These are phyloP conservation scores for Istiophorus platypterus DNA, from an alignment of 2,113 vertebrate species.

Conservation along the genomic window DNA sequence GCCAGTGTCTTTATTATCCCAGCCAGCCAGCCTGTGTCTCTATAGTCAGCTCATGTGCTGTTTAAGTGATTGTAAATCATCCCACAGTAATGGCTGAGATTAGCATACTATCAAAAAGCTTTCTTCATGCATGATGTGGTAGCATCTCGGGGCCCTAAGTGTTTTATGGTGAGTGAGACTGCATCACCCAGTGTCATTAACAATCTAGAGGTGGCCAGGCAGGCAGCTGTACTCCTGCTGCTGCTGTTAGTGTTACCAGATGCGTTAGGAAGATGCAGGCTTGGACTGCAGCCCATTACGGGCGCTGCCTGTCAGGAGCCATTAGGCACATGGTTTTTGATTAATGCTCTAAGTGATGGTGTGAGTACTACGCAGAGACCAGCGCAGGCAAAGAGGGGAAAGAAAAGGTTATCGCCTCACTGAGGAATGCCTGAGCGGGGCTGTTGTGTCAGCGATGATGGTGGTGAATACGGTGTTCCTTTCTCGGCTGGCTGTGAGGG, in stretches of 20 bases:
- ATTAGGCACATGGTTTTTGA: conserved; percentile 90
- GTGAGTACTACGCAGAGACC: conserved; percentile 87
- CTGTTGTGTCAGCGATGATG: conserved; percentile 74
- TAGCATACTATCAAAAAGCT: conserved; percentile 87
- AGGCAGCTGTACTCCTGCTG: conserved; percentile 64
- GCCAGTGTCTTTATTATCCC: conserved; percentile 79
- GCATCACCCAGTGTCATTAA: conserved; percentile 65
- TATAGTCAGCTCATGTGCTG: conserved; percentile 61
- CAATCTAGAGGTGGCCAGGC: conserved; percentile 67
- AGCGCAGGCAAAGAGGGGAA: conserved; percentile 64
- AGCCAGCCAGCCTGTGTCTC: conserved; percentile 65
- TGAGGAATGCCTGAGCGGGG: conserved; percentile 79
- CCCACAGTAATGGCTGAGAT: conserved; percentile 78
- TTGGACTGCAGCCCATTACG: conserved; percentile 85
- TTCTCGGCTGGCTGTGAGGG: conserved; percentile 29
- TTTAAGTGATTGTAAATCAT: conserved; percentile 84
- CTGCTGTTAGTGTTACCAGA: conserved; percentile 79
- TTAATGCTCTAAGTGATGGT: conserved; percentile 93
- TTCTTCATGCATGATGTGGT: conserved; percentile 82
- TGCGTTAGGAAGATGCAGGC: conserved; percentile 76
- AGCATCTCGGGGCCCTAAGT: conserved; percentile 80
- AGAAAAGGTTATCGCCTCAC: conserved; percentile 89
- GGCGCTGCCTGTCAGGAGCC: conserved; percentile 89
- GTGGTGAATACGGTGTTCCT: conserved; percentile 72
- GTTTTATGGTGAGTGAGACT: conserved; percentile 79